A percentile compares a stretch with the other conserved stretches of the same genome.
Conservation (phyloP, 2,113 vertebrate genomes). For the Isurus oxyrinchus region DNA sequence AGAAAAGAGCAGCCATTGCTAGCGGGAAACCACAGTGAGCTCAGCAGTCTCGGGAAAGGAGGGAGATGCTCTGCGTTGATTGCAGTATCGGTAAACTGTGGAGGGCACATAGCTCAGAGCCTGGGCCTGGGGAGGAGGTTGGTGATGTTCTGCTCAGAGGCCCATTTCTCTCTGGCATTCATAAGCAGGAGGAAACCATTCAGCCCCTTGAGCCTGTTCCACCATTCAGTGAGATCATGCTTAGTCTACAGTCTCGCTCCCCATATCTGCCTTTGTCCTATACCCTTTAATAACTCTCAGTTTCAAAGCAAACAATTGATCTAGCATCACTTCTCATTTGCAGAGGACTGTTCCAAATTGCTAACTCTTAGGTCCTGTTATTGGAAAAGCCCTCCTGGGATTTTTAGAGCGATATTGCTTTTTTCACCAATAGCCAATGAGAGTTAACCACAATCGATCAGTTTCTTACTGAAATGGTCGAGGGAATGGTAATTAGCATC, state of each 20-base stretch:
- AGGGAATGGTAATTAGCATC: neutral
- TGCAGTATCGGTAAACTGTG: constrained; percentile 46
- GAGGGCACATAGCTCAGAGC: constrained; percentile 45
- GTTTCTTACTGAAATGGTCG: too few species aligned
- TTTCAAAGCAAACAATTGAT: too few species aligned
- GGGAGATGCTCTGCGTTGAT: constrained; percentile 44
- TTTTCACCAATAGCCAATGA: neutral
- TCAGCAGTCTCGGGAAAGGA: constrained; percentile 41
- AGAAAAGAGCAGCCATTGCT: too few species aligned
- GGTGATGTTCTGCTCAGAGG: neutral
- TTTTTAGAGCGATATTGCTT: neutral
- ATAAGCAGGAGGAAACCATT: too few species aligned
- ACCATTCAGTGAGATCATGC: too few species aligned
- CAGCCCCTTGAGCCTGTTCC: too few species aligned
- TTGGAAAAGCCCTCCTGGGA: neutral
- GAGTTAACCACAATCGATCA: neutral
- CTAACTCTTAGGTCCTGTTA: neutral
- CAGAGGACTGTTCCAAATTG: too few species aligned
- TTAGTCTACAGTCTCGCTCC: too few species aligned
- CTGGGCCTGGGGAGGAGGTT: constrained; percentile 43
- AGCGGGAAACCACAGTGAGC: too few species aligned
- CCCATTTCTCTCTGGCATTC: neutral
- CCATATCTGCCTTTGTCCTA: too few species aligned
- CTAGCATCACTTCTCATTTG: too few species aligned
- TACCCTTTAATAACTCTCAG: too few species aligned